Evolutionary conservation across 2,888 invertebrate genomes (phyloP), one percentile per base, ranked within the genome.

Genomic region (Metopia argyrocephala): DNA sequence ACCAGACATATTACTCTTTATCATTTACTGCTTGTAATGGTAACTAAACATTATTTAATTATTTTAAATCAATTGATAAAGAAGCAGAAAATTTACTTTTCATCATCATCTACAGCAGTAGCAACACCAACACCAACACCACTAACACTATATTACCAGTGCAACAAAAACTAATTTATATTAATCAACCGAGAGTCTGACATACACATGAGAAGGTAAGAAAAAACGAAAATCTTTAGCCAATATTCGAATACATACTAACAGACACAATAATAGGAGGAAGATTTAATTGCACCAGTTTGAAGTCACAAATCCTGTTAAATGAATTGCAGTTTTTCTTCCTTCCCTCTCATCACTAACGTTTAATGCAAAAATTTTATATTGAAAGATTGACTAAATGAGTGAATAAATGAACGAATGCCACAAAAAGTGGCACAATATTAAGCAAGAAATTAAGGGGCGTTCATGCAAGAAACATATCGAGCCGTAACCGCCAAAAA

Each of bases 391-490:
- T 57, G 54, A 48, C 56, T 66, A 27, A 50, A 74, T 65, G 66
- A 66, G 27, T 38, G 38, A 45, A n/a, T 45, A 2, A n/a, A n/a
- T 6, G 20, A 7, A 18, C n/a, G 7, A 48, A 48, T 48, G 48
- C 48, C 9, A 31, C 31, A 48, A 48, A 76, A 38, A 38, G 4
- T 38, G 38, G 9, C 3, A 15, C 15, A 3, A 38, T 15, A 38
- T 38, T 38, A 38, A 38, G 48, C 56, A 66, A 56, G 71, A 68
- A 66, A 48, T 78, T 62, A 66, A 54, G 71, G 71, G 66, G 78
- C 61, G 71, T 68, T 78, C 71, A 73, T 61, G 71, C 78, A 48
- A 73, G 46, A 59, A 71, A 78, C 25, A 75, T 68, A n/a, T n/a
- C n/a, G n/a, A n/a, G n/a, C n/a, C n/a, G n/a, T n/a, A n/a, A n/a